Evolutionary conservation across 2,113 vertebrate genomes (phyloP).

Genomic region (Saiga tatarica): DNA sequence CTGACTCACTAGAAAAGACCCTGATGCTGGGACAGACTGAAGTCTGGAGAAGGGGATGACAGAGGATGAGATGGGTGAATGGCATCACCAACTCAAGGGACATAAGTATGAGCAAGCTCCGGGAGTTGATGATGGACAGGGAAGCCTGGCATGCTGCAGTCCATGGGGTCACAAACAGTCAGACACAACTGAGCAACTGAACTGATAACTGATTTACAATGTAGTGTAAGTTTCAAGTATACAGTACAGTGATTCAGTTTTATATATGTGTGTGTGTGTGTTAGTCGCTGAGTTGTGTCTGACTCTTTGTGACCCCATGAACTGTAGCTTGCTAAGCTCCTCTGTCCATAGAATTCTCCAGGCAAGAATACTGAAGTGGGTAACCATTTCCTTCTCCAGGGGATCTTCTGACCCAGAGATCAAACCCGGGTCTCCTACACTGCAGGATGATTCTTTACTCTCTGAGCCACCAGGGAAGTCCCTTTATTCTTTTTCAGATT

Average conservation of each 20-base stretch:
- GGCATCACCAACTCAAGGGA: background rate
- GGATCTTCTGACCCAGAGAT: background rate
- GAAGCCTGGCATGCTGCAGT: background rate
- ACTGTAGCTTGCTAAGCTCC: background rate
- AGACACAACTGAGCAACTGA: background rate
- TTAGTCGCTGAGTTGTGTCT: background rate
- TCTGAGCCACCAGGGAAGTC: background rate
- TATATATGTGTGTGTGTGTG: background rate
- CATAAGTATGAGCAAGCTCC: background rate
- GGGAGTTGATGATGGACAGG: background rate
- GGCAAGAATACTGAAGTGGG: background rate
- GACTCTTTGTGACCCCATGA: background rate
- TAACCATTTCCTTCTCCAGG: background rate
- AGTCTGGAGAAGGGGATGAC: background rate
- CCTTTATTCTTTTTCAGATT: background rate
- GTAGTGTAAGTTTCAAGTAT: background rate
- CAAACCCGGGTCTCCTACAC: background rate
- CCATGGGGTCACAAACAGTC: background rate
- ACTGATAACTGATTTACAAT: background rate
- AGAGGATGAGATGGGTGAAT: background rate
- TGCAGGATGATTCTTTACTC: background rate
- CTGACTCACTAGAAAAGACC: background rate
- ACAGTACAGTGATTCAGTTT: background rate
- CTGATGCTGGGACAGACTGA: background rate
- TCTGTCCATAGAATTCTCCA: background rate